Evolutionary conservation across 2,797 vertebrate species (phyloP).

Genomic region (Tauraco hartlaubi): DNA sequence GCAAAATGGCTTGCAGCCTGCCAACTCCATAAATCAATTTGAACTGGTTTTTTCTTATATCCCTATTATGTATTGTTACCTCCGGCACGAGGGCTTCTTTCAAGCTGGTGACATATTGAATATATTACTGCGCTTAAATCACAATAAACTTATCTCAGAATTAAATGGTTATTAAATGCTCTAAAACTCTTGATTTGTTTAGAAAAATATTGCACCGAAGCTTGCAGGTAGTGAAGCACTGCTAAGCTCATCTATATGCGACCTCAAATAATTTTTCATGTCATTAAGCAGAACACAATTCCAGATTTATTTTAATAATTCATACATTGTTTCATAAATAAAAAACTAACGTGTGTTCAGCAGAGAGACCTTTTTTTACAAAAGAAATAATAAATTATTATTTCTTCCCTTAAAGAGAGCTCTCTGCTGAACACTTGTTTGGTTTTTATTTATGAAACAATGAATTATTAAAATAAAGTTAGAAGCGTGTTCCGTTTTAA

Average conservation of each 20-base stretch:
- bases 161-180: constrained; percentile 78
- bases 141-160: constrained; percentile 54
- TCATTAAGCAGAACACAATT: constrained; percentile 80
- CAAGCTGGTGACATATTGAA: constrained; percentile 44
- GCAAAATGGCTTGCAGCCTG: constrained; percentile 34
- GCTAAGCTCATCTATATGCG: constrained; percentile 72
- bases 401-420: constrained; percentile 81
- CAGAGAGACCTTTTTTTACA: constrained; percentile 74
- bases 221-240: constrained; percentile 73
- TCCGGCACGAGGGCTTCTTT: not conserved
- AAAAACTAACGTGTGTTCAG: constrained; percentile 79
- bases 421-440: constrained; percentile 83
- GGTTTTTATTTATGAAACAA: constrained; percentile 82
- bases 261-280: constrained; percentile 82
- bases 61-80: constrained; percentile 1
- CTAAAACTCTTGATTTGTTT: constrained; percentile 68
- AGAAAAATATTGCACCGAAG: constrained; percentile 34
- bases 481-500: constrained; percentile 74
- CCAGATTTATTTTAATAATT: constrained; percentile 82
- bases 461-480: constrained; percentile 85
- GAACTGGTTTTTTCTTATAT: not conserved
- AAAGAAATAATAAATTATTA: constrained; percentile 84
- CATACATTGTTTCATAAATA: constrained; percentile 83
- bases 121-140: constrained; percentile 59
- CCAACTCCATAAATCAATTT: constrained; percentile 35